phyloP scores from a whole-genome alignment of 2,797 vertebrate genomes.

The Mus minutoides region DNA sequence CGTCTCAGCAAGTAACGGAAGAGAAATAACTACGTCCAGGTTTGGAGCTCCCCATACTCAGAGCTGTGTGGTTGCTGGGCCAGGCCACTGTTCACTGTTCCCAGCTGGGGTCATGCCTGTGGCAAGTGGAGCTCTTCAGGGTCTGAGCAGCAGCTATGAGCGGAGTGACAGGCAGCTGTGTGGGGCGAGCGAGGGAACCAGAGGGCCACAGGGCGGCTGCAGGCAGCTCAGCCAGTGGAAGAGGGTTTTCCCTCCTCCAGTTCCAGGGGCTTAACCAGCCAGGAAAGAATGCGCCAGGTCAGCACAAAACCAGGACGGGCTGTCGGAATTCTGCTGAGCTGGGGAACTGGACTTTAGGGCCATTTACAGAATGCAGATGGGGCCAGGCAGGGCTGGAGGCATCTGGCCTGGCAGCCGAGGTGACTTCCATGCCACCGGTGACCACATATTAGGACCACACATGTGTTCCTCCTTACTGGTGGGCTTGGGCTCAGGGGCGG shows the following conservation, averaged over 20 bases:
- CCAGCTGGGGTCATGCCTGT: neutral
- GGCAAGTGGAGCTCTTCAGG: neutral
- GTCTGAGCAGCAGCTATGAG: neutral
- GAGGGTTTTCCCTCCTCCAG: neutral
- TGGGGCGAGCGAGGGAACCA: too few species aligned
- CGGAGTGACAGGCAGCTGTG: neutral
- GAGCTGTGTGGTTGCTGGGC: slow-evolving; percentile 41
- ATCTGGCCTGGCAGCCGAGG: neutral
- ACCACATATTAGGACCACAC: neutral
- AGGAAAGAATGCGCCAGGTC: slow-evolving; percentile 7
- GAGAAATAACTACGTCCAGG: slow-evolving; percentile 56
- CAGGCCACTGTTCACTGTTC: accelerated
- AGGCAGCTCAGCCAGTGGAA: neutral
- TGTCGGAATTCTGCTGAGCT: slow-evolving; percentile 2
- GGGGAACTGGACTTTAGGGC: neutral
- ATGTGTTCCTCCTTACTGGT: neutral
- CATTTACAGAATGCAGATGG: neutral
- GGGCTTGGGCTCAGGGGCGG: neutral
- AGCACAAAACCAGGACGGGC: neutral
- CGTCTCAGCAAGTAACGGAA: slow-evolving; percentile 26
- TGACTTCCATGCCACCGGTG: neutral
- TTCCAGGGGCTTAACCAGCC: neutral
- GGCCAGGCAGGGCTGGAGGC: neutral
- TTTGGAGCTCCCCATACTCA: slow-evolving; percentile 23
- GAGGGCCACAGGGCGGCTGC: neutral